phyloP scores from a whole-genome alignment of 2,888 invertebrate genomes.

The Neoaliturus tenellus region DNA sequence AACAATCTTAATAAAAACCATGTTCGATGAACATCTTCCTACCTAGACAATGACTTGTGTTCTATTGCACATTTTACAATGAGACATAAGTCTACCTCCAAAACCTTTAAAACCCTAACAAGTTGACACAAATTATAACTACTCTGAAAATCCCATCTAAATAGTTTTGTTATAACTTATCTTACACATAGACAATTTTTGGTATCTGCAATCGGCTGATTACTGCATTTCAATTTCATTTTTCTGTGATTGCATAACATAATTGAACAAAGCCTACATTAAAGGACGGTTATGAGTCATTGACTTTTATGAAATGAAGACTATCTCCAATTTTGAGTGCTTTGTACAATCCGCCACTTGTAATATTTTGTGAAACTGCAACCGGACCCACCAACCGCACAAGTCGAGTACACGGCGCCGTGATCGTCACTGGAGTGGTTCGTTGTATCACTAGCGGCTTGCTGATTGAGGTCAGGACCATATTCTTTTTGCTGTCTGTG shows the following conservation, averaged over 20 bases:
- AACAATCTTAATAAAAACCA: neutral
- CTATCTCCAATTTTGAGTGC: conserved; percentile 69
- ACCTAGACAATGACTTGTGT: neutral
- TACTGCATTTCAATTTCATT: neutral
- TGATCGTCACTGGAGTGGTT: neutral
- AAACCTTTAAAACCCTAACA: neutral
- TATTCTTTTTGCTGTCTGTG: neutral
- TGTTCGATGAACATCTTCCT: neutral
- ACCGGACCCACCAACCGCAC: neutral
- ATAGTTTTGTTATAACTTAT: neutral
- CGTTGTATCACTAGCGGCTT: neutral
- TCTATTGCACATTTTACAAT: conserved; percentile 19
- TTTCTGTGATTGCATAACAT: neutral
- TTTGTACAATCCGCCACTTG: conserved; percentile 68
- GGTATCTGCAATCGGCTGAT: neutral
- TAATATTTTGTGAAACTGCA: conserved; percentile 14
- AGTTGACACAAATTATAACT: neutral
- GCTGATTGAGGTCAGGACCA: neutral
- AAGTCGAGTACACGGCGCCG: neutral
- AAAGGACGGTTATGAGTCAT: conserved; percentile 28
- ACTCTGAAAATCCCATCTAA: neutral
- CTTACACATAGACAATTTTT: neutral
- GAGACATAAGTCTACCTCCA: neutral
- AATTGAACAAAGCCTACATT: neutral
- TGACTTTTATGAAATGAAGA: conserved; percentile 68